phyloP scores from a whole-genome alignment of 1,140 invertebrate species.

The Myzus persicae region DNA sequence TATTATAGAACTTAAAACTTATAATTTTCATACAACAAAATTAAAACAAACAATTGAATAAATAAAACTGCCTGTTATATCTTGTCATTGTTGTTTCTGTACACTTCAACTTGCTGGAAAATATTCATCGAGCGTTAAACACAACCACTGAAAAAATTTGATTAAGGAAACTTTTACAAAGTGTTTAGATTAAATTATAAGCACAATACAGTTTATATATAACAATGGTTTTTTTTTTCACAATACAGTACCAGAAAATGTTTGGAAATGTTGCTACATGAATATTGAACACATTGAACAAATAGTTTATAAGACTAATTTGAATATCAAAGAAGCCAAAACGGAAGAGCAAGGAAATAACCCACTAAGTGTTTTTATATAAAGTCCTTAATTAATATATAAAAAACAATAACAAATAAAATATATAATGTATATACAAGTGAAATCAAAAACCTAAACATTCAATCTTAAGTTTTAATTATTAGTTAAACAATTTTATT shows the following conservation, averaged over 20 bases:
- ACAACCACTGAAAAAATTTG: conserved; percentile 39
- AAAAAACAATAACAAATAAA: neutral
- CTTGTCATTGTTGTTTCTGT: neutral
- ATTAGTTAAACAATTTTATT: neutral
- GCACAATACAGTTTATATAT: neutral
- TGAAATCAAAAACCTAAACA: neutral
- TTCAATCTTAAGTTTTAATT: neutral
- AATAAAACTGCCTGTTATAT: neutral
- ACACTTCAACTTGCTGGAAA: neutral
- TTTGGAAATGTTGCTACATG: neutral
- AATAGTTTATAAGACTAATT: neutral
- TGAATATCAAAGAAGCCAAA: neutral
- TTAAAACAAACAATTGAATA: neutral
- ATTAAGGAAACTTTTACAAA: neutral
- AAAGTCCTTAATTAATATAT: no score
- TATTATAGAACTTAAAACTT: neutral
- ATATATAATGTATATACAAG: neutral
- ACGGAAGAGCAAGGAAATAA: neutral
- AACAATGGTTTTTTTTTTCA: neutral
- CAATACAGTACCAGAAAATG: neutral
- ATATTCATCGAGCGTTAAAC: conserved; percentile 32
- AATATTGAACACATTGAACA: neutral
- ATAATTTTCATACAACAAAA: neutral
- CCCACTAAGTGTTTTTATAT: neutral
- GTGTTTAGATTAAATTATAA: neutral